Evolutionary conservation across 2,888 invertebrate genomes (phyloP), one percentile per base, ranked within the genome.

Genomic region (Lasioglossum malachurum): DNA sequence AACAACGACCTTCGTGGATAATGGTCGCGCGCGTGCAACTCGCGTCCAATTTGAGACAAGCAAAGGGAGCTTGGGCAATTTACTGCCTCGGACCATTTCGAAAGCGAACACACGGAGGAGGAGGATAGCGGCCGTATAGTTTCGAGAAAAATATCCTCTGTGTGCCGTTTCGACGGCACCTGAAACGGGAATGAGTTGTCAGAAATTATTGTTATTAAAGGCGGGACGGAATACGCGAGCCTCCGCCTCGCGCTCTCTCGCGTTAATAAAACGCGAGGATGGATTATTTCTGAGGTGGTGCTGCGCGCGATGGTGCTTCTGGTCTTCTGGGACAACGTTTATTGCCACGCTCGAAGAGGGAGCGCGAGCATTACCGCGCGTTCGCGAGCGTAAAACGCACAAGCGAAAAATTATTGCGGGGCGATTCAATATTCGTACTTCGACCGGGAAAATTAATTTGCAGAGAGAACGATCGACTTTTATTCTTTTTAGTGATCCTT

Each of bases 1-100:
- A 83, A 88, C 90, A 83, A 88, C 90, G 90, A 90, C 90, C 90
- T 90, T 90, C 87, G 90, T 75, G 82, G 75, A 78, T 90, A 90
- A 85, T 85, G 83, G 83, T 69, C 72, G 80, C 60, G 80, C 80
- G 69, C 27, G 76, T 82, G 80, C 73, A 23, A 67, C 71, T 60
- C 57, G 80, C 80, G 78, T 82, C 57, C 80, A 64, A 78, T 75
- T 82, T 64, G 79, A 75, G 38, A 64, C 74, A 74, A 78, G 60
- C 31, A 41, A 64, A 31, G 31, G 19, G 31, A 64, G 31, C 60
- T 60, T 23, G 75, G 53, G 67, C 38, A 67, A 80, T 72, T 87
- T 46, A 73, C 60, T 72, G 41, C 0, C 46, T 2, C 69, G 74
- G 41, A 27, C 31, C 31, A n/a, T 57, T 75, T 69, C 38, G 27